Evolutionary conservation across 2,888 invertebrate genomes (phyloP).

Genomic region (Dynastes tityus): DNA sequence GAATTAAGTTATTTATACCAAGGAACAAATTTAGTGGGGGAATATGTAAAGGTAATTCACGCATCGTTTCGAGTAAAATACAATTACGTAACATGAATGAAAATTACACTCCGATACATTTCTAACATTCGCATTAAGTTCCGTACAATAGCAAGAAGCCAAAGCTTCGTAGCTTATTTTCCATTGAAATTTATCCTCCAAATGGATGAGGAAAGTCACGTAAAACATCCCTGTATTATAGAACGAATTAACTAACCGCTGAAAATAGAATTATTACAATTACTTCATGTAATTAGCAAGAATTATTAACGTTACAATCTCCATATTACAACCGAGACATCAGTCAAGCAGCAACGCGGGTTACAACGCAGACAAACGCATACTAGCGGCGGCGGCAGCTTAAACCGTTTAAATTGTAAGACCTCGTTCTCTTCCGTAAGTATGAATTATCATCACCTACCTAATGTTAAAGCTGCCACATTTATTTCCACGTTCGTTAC

Average conservation of each 20-base stretch:
- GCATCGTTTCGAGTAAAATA: too few species aligned
- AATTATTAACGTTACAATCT: constrained; percentile 13
- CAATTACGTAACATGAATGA: too few species aligned
- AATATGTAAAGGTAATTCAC: too few species aligned
- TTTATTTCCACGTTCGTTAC: constrained; percentile 44
- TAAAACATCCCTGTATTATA: not conserved
- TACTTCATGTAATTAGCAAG: not conserved
- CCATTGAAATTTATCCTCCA: too few species aligned
- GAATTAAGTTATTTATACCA: too few species aligned
- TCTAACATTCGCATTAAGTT: too few species aligned
- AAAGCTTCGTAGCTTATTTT: too few species aligned
- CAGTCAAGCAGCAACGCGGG: constrained; percentile 1
- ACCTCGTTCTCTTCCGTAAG: constrained; percentile 41
- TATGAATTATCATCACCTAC: constrained; percentile 46
- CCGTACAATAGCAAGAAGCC: too few species aligned
- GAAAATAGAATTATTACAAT: not conserved
- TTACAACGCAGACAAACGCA: constrained; percentile 20
- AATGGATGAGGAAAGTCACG: too few species aligned
- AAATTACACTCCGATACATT: too few species aligned
- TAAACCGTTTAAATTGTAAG: constrained; percentile 42
- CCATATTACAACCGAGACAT: constrained; percentile 3
- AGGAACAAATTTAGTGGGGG: too few species aligned
- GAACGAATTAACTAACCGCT: not conserved
- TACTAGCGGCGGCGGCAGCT: constrained; percentile 29
- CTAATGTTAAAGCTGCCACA: constrained; percentile 43